phyloP scores from a whole-genome alignment of 2,113 vertebrate species.

The Rhinolophus sinicus region DNA sequence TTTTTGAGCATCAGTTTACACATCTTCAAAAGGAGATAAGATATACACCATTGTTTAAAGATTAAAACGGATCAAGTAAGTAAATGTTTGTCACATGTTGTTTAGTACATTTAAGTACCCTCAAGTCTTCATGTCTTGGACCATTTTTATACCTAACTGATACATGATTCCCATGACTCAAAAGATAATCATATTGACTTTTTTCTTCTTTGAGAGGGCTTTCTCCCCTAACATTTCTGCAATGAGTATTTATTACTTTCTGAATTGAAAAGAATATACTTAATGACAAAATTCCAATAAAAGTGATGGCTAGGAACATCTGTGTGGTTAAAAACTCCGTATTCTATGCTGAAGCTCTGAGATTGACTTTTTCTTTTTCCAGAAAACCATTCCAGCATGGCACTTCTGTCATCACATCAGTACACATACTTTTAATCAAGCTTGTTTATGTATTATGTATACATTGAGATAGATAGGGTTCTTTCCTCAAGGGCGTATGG shows the following conservation, averaged over 20 bases:
- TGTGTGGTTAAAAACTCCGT: not conserved
- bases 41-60: not conserved
- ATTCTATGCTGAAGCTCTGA: not conserved
- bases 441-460: not conserved
- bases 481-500: not conserved
- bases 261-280: not conserved
- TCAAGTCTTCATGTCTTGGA: not conserved
- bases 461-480: not conserved
- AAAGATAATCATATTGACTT: not conserved
- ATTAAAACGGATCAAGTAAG: not conserved
- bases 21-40: not conserved
- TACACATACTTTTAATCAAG: not conserved
- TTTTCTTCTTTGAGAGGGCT: not conserved
- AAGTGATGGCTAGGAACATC: not conserved
- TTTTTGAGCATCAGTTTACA: not conserved
- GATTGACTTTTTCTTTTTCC: not conserved
- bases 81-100: not conserved
- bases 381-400: not conserved
- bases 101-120: not conserved
- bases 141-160: not conserved
- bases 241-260: not conserved
- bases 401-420: not conserved
- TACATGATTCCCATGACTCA: not conserved
- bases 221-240: not conserved
- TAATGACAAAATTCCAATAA: not conserved